Evolutionary conservation across 2,113 vertebrate genomes (phyloP).

Genomic region (Ondatra zibethicus): DNA sequence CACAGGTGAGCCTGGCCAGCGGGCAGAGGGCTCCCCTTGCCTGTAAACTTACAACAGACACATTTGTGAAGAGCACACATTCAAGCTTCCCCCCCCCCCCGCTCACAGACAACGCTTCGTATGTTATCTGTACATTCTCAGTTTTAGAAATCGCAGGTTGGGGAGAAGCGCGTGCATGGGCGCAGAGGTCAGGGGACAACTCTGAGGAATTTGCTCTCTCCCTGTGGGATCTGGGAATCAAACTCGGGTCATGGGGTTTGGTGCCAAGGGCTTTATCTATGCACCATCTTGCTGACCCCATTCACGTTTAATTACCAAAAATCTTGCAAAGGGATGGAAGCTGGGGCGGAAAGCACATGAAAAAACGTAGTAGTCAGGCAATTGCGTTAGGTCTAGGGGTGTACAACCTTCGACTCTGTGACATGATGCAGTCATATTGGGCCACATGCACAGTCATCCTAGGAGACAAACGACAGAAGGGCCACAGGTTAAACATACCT

Average conservation of each 20-base stretch:
- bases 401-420: neutral
- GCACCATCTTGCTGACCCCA: neutral
- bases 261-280: neutral
- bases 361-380: neutral
- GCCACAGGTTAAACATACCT: neutral
- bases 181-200: neutral
- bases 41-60: neutral
- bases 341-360: neutral
- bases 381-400: neutral
- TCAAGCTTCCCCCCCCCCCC: neutral
- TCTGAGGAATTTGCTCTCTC: too few relatives aligned
- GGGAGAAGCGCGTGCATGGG: too few relatives aligned
- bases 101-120: neutral
- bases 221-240: neutral
- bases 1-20: slow-evolving; percentile 84
- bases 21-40: neutral
- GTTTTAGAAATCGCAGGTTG: neutral
- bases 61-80: neutral
- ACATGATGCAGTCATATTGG: neutral
- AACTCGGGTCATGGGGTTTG: neutral
- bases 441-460: too few relatives aligned
- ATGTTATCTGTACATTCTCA: neutral
- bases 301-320: neutral
- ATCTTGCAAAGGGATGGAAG: neutral
- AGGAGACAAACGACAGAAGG: neutral